Conservation (phyloP, 2,888 invertebrate species). For the Pedicia rivosa region DNA sequence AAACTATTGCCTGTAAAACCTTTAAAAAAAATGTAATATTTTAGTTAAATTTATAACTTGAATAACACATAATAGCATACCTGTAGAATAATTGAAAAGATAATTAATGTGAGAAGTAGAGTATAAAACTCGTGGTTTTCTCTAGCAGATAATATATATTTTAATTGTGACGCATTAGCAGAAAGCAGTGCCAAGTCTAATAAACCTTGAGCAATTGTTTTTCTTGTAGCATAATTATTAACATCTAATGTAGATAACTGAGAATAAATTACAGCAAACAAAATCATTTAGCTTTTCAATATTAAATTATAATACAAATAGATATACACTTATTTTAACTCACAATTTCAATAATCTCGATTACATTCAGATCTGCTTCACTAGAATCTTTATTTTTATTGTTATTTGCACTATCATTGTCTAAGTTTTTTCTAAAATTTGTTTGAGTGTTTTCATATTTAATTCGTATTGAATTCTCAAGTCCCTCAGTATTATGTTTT, state of each 20-base stretch:
- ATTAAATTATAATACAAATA: neutral
- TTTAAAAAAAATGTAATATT: constrained; percentile 4
- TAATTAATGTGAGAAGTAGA: constrained; percentile 10
- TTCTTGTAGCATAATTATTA: constrained; percentile 12
- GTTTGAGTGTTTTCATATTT: too few species aligned
- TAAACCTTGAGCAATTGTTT: constrained; percentile 13
- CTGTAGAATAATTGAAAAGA: constrained; percentile 11
- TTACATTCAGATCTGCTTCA: constrained; percentile 4
- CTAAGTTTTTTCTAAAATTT: too few species aligned
- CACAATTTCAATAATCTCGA: neutral
- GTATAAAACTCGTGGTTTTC: constrained; percentile 10
- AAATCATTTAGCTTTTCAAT: neutral
- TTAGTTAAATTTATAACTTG: neutral
- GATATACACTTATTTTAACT: neutral
- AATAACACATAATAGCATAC: constrained; percentile 4
- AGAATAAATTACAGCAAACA: neutral
- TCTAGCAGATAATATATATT: constrained; percentile 10
- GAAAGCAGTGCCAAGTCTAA: constrained; percentile 12
- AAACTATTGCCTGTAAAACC: constrained; percentile 11
- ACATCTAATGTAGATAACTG: constrained; percentile 10
- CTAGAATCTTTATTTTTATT: neutral
- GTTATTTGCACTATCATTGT: neutral
- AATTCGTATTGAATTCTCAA: too few species aligned
- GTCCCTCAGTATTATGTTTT: too few species aligned
- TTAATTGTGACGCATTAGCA: constrained; percentile 13